Base-by-base conservation (phyloP, 2,797 vertebrate genomes). In the Poeciliopsis gracilis region DNA sequence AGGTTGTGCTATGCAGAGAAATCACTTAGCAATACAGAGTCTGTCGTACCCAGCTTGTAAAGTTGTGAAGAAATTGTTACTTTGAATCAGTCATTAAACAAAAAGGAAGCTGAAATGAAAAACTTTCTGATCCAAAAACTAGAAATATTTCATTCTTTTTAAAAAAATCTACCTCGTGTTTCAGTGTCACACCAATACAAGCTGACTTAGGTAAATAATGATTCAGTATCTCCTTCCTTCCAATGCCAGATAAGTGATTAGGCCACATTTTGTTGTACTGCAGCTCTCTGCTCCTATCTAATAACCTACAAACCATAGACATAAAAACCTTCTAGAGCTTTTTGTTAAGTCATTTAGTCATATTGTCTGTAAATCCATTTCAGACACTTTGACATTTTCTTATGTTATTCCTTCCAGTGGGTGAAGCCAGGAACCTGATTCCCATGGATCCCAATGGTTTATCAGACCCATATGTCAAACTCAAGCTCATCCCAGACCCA, bases 371-470 rank as follows among this genome's bases (percentile, higher is more conserved):
- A 49, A 23, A 38, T 30, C 63, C 30, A 63, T 77, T 46, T 86
- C 74, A 78, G 13, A 67, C 33, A 67, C 63, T 80, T 41, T 23
- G 33, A 49, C 10, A 77, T 46, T 36, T 11, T 78, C 3, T 75
- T 66, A 11, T 41, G 41, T 13, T 41, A 15, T 20, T 73, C 13
- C 30, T 88, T 86, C 36, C 88, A 99, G 98, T 99, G 83, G 95
- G 97, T 75, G 98, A 99, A 79, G 98, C 98, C 73, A 97, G 97
- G 87, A 99, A 99, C 90, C 94, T 99, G 76, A 99, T 99, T 91
- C 98, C 98, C 25, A 99, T 99, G 98, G 98, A 99, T 92, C 98
- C 98, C 25, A 99, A 99, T 23, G 98, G 98, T 70, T 96, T 98
- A 82, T 99, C 98, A 47, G 98, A 99, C 87, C 98, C 98, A 0